These are phyloP conservation scores for Psilopsiagon aymara DNA, from an alignment of 2,113 vertebrate species.

Conservation along the genomic window DNA sequence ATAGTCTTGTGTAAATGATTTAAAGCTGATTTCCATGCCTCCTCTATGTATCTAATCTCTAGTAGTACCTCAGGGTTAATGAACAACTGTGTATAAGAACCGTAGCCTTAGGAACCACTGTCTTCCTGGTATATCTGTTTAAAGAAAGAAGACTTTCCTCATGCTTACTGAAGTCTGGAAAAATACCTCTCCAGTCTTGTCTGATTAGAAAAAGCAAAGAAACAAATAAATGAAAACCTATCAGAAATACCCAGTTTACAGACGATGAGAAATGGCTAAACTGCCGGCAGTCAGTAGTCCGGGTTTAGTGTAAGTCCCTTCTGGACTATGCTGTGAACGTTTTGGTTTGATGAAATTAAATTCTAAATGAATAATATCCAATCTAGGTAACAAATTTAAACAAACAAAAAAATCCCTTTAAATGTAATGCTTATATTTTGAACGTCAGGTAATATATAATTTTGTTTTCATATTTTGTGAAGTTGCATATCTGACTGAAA, in stretches of 20 bases:
- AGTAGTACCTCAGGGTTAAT: not conserved
- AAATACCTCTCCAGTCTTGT: not conserved
- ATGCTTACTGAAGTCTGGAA: not conserved
- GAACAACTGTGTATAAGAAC: not conserved
- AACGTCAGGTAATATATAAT: not conserved
- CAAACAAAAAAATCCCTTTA: not conserved
- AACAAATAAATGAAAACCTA: not conserved
- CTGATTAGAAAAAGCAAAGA: not conserved
- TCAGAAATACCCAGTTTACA: not conserved
- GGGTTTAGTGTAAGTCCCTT: not conserved
- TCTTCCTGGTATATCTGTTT: not conserved
- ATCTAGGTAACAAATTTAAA: not conserved
- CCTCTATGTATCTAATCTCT: not conserved
- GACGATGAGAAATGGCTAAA: not conserved
- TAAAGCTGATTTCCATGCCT: not conserved
- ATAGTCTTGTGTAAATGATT: not conserved
- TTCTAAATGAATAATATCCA: not conserved
- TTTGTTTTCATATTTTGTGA: not conserved
- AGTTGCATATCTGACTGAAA: not conserved
- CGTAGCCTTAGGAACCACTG: not conserved
- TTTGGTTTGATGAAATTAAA: not conserved
- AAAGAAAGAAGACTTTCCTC: not conserved
- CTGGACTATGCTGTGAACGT: not conserved
- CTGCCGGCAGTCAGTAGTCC: not conserved
- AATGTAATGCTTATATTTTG: not conserved